A percentile compares a stretch with the other conserved stretches of the same genome.
Evolutionary conservation across 2,888 invertebrate genomes (phyloP).

Genomic region (Stenodera caucasica): DNA sequence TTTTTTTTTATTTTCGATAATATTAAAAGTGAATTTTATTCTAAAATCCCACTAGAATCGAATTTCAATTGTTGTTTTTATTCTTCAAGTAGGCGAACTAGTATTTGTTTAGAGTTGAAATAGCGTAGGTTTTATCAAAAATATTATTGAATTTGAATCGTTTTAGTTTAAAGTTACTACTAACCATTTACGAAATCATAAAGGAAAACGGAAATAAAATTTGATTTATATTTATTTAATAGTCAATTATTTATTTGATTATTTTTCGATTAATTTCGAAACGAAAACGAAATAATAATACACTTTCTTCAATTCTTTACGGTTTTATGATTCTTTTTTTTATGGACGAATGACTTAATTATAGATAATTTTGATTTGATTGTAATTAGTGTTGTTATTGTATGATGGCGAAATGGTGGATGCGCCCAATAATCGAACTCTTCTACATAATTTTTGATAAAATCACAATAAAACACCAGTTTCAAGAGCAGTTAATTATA

Average conservation of each 20-base stretch:
- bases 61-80: background rate
- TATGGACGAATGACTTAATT: conserved; percentile 1
- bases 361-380: background rate
- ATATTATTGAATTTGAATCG: conserved; percentile 3
- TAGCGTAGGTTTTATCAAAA: background rate
- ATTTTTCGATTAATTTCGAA: background rate
- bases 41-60: conserved; percentile 1
- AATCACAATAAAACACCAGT: too few species aligned
- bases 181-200: background rate
- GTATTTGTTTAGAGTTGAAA: background rate
- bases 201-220: background rate
- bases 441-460: background rate
- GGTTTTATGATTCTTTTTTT: background rate
- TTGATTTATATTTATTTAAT: background rate
- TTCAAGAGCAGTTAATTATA: too few species aligned
- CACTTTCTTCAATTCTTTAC: background rate
- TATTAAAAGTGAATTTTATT: background rate
- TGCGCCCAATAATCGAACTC: background rate
- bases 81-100: background rate
- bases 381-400: background rate
- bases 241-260: background rate
- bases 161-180: background rate
- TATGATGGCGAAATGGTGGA: background rate
- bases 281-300: background rate
- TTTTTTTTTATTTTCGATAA: background rate